Evolutionary conservation across 2,113 vertebrate species (phyloP).

Genomic region (Callipepla squamata): DNA sequence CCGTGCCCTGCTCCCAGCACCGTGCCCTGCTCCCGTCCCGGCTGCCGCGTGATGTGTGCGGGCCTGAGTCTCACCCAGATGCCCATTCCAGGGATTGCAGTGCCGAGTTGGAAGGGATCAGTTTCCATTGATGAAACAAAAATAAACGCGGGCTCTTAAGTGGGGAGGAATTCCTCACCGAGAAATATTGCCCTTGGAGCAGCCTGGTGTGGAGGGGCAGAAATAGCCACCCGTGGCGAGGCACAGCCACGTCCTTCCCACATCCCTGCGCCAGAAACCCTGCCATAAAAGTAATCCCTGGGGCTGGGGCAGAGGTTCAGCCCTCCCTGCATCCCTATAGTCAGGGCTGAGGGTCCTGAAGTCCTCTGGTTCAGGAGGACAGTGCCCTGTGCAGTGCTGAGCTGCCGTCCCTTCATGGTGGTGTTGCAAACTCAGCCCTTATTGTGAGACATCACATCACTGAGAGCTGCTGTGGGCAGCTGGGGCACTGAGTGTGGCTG

Average conservation of each 20-base stretch:
- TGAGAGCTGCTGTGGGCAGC: background rate
- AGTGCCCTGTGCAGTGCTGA: background rate
- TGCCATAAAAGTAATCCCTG: background rate
- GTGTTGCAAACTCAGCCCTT: background rate
- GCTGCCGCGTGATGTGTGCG: fast-evolving
- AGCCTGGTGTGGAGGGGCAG: fast-evolving
- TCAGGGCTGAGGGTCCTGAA: too few species aligned
- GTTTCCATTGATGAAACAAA: background rate
- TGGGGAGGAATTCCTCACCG: background rate
- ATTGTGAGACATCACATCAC: background rate
- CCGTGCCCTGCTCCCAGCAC: fast-evolving
- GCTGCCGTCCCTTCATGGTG: background rate
- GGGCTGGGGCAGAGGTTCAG: background rate
- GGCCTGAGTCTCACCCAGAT: fast-evolving
- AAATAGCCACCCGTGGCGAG: fast-evolving
- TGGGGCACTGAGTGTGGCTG: fast-evolving
- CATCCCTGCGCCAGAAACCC: background rate
- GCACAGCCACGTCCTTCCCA: background rate
- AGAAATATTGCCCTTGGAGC: background rate
- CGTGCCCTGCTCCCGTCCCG: fast-evolving
- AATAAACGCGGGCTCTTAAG: background rate
- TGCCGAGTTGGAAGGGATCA: fast-evolving
- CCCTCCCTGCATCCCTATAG: background rate
- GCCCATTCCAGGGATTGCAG: background rate
- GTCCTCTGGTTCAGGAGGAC: background rate